These are phyloP conservation scores for Neotoma lepida DNA, from an alignment of 2,113 vertebrate genomes.

Conservation along the genomic window DNA sequence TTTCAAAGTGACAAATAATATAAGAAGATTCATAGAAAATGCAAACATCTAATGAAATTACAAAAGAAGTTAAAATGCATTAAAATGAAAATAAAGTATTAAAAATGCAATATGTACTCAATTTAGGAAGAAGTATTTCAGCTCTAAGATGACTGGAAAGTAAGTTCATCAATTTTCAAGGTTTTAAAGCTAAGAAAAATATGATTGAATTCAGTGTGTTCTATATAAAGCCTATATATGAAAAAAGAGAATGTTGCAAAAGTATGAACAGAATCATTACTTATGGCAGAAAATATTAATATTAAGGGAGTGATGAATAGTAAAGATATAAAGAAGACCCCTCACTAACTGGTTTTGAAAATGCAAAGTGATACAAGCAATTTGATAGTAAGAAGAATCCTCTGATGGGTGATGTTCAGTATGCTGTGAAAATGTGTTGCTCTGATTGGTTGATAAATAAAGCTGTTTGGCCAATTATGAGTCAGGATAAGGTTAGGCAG, in stretches of 20 bases:
- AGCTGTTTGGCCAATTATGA: too few relatives aligned
- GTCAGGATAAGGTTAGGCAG: too few relatives aligned
- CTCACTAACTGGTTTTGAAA: background rate
- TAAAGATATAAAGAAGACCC: too few relatives aligned
- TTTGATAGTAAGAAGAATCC: background rate
- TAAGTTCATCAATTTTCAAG: background rate
- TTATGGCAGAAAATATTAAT: background rate
- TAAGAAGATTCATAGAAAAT: background rate
- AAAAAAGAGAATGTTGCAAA: background rate
- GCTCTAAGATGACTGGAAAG: background rate
- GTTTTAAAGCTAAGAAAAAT: background rate
- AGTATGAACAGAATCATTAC: background rate
- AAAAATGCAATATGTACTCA: background rate
- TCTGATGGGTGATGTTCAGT: too few relatives aligned
- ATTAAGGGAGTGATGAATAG: too few relatives aligned
- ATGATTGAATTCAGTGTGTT: background rate
- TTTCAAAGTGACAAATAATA: background rate
- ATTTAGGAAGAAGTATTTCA: background rate
- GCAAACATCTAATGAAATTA: background rate
- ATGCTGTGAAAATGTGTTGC: too few relatives aligned
- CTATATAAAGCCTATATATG: background rate
- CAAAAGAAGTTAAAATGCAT: background rate
- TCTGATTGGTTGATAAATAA: too few relatives aligned
- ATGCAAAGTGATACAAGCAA: background rate
- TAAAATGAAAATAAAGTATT: background rate